phyloP scores from a whole-genome alignment of 2,113 vertebrate genomes.

The Myrmecophaga tridactyla region DNA sequence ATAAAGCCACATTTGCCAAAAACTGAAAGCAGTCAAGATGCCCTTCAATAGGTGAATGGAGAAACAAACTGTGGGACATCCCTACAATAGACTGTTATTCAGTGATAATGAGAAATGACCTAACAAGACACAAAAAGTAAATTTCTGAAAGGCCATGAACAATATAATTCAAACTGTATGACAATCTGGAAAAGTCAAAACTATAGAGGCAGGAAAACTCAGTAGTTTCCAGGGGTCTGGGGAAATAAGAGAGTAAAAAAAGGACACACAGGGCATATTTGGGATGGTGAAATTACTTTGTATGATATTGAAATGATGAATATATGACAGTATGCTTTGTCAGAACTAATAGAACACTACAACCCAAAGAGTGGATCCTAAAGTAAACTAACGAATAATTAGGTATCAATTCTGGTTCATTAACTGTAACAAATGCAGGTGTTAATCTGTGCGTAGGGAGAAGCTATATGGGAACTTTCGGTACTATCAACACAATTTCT shows the following conservation, averaged over 20 bases:
- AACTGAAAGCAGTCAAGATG: background rate
- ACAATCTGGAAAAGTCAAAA: background rate
- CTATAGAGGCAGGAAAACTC: background rate
- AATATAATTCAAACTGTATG: background rate
- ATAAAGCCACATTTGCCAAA: background rate
- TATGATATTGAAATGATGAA: background rate
- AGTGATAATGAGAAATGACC: background rate
- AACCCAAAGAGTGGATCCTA: background rate
- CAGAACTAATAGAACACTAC: background rate
- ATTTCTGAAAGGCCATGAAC: no score
- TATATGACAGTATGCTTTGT: background rate
- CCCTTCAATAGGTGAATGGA: background rate
- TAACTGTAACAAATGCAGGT: background rate
- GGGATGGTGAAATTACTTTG: background rate
- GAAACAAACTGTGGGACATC: background rate
- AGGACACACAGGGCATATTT: background rate
- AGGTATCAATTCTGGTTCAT: background rate
- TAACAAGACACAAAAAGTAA: background rate
- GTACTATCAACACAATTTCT: background rate
- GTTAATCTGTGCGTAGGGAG: background rate
- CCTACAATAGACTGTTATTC: background rate
- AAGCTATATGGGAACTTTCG: background rate
- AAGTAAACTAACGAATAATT: background rate
- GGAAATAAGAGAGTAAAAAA: background rate
- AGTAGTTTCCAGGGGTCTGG: background rate